Conservation (phyloP, 92 coral and sea anemone species). For the Zoanthus sociatus region DNA sequence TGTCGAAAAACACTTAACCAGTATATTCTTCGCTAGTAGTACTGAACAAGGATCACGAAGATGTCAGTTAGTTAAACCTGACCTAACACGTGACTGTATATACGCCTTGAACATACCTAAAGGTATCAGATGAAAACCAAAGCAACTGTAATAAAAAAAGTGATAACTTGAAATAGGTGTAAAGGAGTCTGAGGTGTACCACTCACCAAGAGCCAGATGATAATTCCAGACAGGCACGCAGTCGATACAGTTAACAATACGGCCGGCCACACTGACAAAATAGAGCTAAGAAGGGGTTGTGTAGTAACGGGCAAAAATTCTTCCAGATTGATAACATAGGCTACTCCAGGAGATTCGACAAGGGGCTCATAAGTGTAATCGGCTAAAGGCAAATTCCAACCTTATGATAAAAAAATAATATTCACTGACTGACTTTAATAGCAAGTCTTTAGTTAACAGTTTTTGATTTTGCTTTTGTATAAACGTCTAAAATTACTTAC, state of each 20-base stretch:
- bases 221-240: constrained; percentile 26
- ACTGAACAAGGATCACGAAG: too few species aligned
- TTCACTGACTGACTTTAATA: too few species aligned
- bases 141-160: not conserved
- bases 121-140: too few species aligned
- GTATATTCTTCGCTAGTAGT: too few species aligned
- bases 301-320: not conserved
- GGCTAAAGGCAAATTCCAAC: not conserved
- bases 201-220: constrained; percentile 46
- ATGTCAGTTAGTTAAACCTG: too few species aligned
- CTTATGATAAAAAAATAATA: not conserved
- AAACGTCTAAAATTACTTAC: too few species aligned
- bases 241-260: constrained; percentile 27
- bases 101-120: too few species aligned
- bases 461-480: too few species aligned
- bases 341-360: constrained; percentile 36
- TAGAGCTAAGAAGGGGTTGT: not conserved
- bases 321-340: constrained; percentile 26
- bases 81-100: too few species aligned
- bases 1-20: too few species aligned
- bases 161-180: not conserved
- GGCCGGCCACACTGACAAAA: constrained; percentile 20
- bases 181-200: not conserved
- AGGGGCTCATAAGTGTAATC: constrained; percentile 28
- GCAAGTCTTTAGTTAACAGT: too few species aligned